Base-by-base conservation (phyloP, 2,797 vertebrate genomes). In the Malurus leucopterus region DNA sequence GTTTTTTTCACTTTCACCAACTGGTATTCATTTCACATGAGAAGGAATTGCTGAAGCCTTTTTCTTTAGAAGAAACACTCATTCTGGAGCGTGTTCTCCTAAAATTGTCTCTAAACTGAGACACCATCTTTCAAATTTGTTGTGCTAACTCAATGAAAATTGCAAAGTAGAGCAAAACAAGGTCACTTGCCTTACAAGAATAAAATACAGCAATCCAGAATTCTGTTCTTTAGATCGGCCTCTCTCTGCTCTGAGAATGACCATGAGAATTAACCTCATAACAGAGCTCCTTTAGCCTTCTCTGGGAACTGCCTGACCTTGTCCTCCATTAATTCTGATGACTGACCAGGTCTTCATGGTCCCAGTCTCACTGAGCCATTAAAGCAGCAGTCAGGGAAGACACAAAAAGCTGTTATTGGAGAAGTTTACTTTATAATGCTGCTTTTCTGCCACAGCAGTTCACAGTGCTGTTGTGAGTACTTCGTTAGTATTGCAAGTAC, bases 231-330 rank as follows among this genome's bases (percentile, higher is more conserved):
- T 43, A 22, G 13, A 24, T 40, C 23, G 2, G 1, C 6, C 41
- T 65, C 15, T 49, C 40, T 64, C 34, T 40, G 44, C 63, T 75
- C 40, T 62, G 19, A 44, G 50, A 44, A 5, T 8, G 58, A 24
- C 64, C 34, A 7, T 63, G 69, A 84, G 65, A 92, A 76, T 75
- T 67, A 41, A 43, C 62, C n/a, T 90, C 0, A 0, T 62, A 69
- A 69, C 0, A 0, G 51, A 80, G 50, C 29, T 62, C 61, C 19
- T 57, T 82, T 21, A 34, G 51, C 53, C 64, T 73, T 57, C 29
- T 63, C 38, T 87, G 79, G 82, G 69, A 87, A 34, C 71, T 67
- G 55, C 38, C 55, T 76, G 68, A 73, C 49, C 64, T 85, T 54
- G n/a, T 74, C 32, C 24, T 75, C n/a, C 2, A 1, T 47, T 32